Evolutionary conservation across 2,113 vertebrate genomes (phyloP), one percentile per base, ranked within the genome.

Genomic region (Heptranchias perlo): DNA sequence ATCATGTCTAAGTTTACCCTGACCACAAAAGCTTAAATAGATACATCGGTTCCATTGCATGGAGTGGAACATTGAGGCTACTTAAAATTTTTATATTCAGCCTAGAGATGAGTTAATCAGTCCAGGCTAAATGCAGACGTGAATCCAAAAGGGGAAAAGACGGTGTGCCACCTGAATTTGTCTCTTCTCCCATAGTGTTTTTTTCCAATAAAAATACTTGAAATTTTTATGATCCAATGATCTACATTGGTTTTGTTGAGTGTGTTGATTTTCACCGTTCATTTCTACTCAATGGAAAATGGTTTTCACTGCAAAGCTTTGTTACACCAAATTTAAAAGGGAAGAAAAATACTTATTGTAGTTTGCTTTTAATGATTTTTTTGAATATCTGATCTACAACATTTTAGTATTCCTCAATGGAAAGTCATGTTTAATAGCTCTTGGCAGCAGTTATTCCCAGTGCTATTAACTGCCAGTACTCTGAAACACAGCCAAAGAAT

Each of bases 401-500:
- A 95, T 95, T 49, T 52, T 69, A 52, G 62, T 52, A 49, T 67
- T 95, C 65, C 94, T 95, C 94, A 49, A 95, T 52, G 65, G 94
- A 47, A 95, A 95, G 64, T 95, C 65, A 69, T 95, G 64, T 95
- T 44, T 95, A 95, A 95, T 95, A 52, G 64, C 47, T 95, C 64
- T 95, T 95, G 94, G 94, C 94, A 95, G 94, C 65, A 95, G 94
- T 52, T 69, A 95, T 95, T 95, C 94, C 94, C 94, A 95, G 64
- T 95, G 94, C 94, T 69, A 95, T 95, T 95, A 95, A 69, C 94
- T 95, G 94, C 94, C 94, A 73, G 94, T 69, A 52, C 65, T 95
- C 94, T 95, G 94, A 95, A 95, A 95, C 94, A 95, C 94, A 69
- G 94, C 94, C 94, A 95, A 69, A 95, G 44, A 95, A 95, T 95